These are phyloP conservation scores for Plebejus argus DNA, from an alignment of 2,888 invertebrate genomes.

Conservation along the genomic window DNA sequence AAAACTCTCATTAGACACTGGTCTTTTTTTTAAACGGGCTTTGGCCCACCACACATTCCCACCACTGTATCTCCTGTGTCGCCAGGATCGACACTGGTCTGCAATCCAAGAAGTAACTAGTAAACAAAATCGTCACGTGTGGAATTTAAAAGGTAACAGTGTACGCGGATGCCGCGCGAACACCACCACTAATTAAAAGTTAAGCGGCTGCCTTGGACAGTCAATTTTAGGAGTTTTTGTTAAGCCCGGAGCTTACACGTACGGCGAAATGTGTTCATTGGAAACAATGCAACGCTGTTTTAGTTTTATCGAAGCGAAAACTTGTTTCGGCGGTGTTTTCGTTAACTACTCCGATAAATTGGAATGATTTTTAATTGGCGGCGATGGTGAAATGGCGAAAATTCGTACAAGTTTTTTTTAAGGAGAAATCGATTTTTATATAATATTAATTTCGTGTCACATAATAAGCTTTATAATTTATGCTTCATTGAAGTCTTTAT, in stretches of 20 bases:
- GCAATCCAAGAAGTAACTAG: background rate
- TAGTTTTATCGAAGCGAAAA: conserved; percentile 10
- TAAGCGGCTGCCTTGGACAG: conserved; percentile 63
- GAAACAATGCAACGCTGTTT: conserved; percentile 30
- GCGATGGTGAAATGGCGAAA: too few species aligned
- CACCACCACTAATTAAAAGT: conserved; percentile 68
- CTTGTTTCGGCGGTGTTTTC: conserved; percentile 1
- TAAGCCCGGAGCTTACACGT: conserved; percentile 41
- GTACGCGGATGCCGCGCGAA: conserved; percentile 36
- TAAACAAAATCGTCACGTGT: conserved; percentile 12
- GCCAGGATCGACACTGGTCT: too few species aligned
- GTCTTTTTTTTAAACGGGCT: too few species aligned
- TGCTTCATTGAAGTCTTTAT: too few species aligned
- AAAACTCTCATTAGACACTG: background rate
- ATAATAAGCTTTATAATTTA: too few species aligned
- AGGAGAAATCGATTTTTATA: too few species aligned
- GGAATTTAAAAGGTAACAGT: conserved; percentile 31
- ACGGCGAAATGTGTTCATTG: conserved; percentile 30
- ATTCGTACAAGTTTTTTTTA: too few species aligned
- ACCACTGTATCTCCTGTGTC: too few species aligned
- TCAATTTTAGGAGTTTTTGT: conserved; percentile 60
- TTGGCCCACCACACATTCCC: too few species aligned
- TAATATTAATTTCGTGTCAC: too few species aligned
- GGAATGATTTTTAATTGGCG: background rate
- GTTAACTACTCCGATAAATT: conserved; percentile 4